Evolutionary conservation across 2,113 vertebrate species (phyloP), one percentile per base, ranked within the genome.

Genomic region (Leucoraja erinaceus): DNA sequence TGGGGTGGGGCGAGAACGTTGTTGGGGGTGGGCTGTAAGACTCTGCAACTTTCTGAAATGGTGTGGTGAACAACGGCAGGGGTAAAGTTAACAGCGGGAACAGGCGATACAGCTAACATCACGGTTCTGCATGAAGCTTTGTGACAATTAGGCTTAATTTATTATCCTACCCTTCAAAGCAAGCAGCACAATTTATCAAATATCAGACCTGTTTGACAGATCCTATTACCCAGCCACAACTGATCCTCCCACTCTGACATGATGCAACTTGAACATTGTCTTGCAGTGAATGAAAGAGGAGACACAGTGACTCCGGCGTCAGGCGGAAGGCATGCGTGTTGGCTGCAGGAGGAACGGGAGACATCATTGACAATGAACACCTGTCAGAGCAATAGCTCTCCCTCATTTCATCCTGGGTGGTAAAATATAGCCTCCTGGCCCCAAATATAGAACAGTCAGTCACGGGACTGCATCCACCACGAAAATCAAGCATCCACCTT

Each of bases 371-470:
- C 93, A 94, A 95, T 95, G 94, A 94, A 93, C 59, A 93, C 93
- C 93, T 95, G 94, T 94, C 94, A 95, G 95, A 94, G 94, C 93
- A 94, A 94, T 93, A 22, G 93, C 93, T 59, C 91, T 94, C 94
- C 93, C 93, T 94, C 94, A 95, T 76, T 94, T 93, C 94, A 93
- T 66, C 94, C 94, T 95, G 95, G 95, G 95, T 95, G 95, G 94
- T 96, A 96, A 94, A 97, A 97, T 95, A 75, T 95, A 94, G 95
- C 94, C 92, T 94, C 93, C 93, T 20, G 61, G 94, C 93, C 93
- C 93, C 96, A 96, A 96, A 96, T 96, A 96, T 95, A 93, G 20
- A 96, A 94, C 96, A 96, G 95, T 97, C 95, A 95, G 93, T 95
- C 95, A 96, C 95, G 93, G 93, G 97, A 94, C 94, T 94, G 66